Base-by-base conservation (phyloP, 2,113 vertebrate genomes). In the Cyanoderma ruficeps region DNA sequence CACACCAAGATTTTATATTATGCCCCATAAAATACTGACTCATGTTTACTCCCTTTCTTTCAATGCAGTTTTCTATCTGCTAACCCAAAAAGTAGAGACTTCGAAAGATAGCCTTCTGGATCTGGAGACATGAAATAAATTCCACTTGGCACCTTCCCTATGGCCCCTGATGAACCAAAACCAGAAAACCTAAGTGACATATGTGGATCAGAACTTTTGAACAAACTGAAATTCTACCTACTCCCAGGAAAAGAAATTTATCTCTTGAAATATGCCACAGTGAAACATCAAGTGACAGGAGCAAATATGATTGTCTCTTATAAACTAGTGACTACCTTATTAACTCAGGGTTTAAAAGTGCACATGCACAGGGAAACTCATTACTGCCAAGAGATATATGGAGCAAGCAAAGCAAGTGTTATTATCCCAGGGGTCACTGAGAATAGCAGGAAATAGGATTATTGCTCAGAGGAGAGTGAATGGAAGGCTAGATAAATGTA, bases 341-440 rank as follows among this genome's bases (percentile, higher is more conserved):
- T 91, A 95, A 90, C 67, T 61, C 50, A 30, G 39, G 13, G 23
- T 83, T 87, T 93, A 61, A 94, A 91, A 91, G 87, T 76, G n/a
- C 59, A 55, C 25, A 7, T 33, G 42, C 3, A 5, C 31, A 82
- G 41, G 37, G 31, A 61, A 87, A 57, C 31, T 84, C 83, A 89
- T 89, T 93, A 72, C n/a, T 71, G 47, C 16, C n/a, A 61, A 39
- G 44, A 79, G n/a, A 91, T 39, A 25, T 65, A 46, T 6, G 14
- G 23, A 91, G 49, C 35, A 68, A 79, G 23, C 6, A 55, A 76
- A 85, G 33, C 21, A 82, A 72, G 46, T 0, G 0, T 49, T 87
- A 44, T 83, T 94, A 37, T 71, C 65, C 44, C 22, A 47, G 21
- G 22, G 70, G 71, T 85, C 61, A 84, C 31, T 28, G 53, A 55